Conservation (phyloP, 2,888 invertebrate species). For the Hydropsyche betteni region DNA sequence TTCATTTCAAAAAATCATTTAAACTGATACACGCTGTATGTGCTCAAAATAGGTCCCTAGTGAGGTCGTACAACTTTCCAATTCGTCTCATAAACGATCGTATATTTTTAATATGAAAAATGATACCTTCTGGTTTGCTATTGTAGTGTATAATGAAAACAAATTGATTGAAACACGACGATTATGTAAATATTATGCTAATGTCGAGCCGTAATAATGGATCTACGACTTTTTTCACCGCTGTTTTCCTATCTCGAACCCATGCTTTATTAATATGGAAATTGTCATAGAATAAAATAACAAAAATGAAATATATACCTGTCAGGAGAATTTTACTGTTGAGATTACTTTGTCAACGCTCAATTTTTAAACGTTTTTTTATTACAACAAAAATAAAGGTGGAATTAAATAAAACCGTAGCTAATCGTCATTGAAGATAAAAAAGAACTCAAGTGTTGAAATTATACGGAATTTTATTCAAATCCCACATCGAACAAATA, state of each 20-base stretch:
- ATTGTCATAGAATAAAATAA: slow-evolving; percentile 21
- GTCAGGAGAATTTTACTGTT: slow-evolving; percentile 24
- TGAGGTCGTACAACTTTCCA: no score
- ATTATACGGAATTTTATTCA: slow-evolving; percentile 13
- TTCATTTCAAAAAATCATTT: no score
- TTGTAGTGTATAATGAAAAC: slow-evolving; percentile 30
- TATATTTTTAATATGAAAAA: slow-evolving; percentile 17
- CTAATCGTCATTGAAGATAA: neutral
- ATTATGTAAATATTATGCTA: slow-evolving; percentile 26
- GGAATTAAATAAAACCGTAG: neutral
- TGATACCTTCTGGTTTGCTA: slow-evolving; percentile 19
- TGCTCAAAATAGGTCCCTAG: no score
- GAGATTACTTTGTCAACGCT: slow-evolving; percentile 31
- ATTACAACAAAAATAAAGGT: neutral
- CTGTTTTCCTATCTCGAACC: slow-evolving; percentile 13
- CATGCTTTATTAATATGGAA: slow-evolving; percentile 26
- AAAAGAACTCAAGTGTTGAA: slow-evolving; percentile 5
- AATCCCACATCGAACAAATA: slow-evolving; percentile 13
- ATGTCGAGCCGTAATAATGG: slow-evolving; percentile 21
- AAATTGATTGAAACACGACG: slow-evolving; percentile 32
- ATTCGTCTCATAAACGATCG: neutral
- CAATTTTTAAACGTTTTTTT: slow-evolving; percentile 20
- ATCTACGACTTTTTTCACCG: slow-evolving; percentile 11
- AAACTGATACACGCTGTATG: no score
- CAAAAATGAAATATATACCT: slow-evolving; percentile 27